These are phyloP conservation scores for Bombus affinis DNA, from an alignment of 1,140 invertebrate genomes.

Conservation along the genomic window DNA sequence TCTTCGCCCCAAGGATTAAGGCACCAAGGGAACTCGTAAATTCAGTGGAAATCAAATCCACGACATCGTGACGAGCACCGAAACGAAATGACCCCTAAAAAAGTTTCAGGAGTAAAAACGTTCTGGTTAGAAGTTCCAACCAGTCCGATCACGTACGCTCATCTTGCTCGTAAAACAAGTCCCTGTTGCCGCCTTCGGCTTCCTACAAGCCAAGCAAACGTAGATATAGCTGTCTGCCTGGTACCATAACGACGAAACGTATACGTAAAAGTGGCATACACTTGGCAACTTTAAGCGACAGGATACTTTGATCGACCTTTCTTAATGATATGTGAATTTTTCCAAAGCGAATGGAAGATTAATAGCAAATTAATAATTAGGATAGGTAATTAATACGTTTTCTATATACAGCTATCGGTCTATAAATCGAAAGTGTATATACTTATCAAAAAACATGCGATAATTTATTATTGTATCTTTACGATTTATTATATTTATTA, in stretches of 20 bases:
- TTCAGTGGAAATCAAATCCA: conserved; percentile 55
- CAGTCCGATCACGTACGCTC: conserved; percentile 75
- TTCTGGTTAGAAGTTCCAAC: not conserved
- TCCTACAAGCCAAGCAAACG: conserved; percentile 22
- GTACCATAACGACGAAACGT: conserved; percentile 6
- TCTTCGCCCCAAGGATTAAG: not conserved
- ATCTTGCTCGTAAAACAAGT: conserved; percentile 74
- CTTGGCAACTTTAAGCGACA: not conserved
- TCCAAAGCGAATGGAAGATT: too few species aligned
- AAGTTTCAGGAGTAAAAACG: conserved; percentile 59
- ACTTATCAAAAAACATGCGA: too few species aligned
- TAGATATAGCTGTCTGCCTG: not conserved
- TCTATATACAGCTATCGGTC: too few species aligned
- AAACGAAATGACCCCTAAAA: conserved; percentile 65
- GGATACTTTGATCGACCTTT: not conserved
- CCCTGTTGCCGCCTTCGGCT: conserved; percentile 38
- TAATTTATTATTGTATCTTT: too few species aligned
- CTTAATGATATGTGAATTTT: too few species aligned
- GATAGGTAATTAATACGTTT: too few species aligned
- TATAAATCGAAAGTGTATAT: too few species aligned
- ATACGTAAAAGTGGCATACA: not conserved
- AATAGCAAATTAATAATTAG: too few species aligned
- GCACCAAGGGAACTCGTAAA: conserved; percentile 23
- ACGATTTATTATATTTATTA: too few species aligned
- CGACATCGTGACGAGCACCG: conserved; percentile 19